A percentile compares a stretch with the other conserved stretches of the same genome.
Evolutionary conservation across 2,113 vertebrate species (phyloP).

Genomic region (Brachyistius frenatus): DNA sequence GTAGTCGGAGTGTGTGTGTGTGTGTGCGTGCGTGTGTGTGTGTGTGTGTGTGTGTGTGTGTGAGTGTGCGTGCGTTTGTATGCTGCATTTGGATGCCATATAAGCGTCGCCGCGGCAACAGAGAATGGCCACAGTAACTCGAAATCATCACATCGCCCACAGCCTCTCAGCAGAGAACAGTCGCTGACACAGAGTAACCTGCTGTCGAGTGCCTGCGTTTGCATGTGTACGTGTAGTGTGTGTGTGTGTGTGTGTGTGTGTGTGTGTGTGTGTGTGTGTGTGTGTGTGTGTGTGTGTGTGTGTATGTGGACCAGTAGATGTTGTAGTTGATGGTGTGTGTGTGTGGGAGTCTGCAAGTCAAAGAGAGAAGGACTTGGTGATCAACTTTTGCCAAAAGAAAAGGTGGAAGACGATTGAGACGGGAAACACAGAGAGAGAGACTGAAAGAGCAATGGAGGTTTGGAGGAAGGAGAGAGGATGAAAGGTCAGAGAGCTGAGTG

Average conservation of each 20-base stretch:
- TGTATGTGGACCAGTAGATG: conserved; percentile 15
- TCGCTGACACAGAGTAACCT: conserved; percentile 72
- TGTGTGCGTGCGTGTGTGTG: conserved; percentile 10
- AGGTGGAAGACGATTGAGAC: conserved; percentile 15
- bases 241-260: background rate
- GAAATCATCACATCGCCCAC: conserved; percentile 70
- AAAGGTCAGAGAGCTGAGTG: background rate
- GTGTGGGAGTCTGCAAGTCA: conserved; percentile 50
- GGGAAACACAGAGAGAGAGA: conserved; percentile 3
- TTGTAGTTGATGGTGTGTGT: conserved; percentile 2
- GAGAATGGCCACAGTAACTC: conserved; percentile 68
- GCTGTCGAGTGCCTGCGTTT: conserved; percentile 30
- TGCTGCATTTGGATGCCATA: conserved; percentile 33
- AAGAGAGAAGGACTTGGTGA: conserved; percentile 44
- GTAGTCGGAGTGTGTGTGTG: background rate
- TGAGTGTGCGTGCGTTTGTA: conserved; percentile 11
- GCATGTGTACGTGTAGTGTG: background rate
- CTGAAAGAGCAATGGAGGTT: background rate
- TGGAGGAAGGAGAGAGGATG: background rate
- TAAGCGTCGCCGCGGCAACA: conserved; percentile 63
- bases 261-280: conserved; percentile 10
- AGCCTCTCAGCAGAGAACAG: conserved; percentile 69
- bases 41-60: conserved; percentile 9
- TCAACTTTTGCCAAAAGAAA: conserved; percentile 39
- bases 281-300: conserved; percentile 20